Evolutionary conservation across 2,888 invertebrate genomes (phyloP), one percentile per base, ranked within the genome.

Genomic region (Drosophila fulvimacula): DNA sequence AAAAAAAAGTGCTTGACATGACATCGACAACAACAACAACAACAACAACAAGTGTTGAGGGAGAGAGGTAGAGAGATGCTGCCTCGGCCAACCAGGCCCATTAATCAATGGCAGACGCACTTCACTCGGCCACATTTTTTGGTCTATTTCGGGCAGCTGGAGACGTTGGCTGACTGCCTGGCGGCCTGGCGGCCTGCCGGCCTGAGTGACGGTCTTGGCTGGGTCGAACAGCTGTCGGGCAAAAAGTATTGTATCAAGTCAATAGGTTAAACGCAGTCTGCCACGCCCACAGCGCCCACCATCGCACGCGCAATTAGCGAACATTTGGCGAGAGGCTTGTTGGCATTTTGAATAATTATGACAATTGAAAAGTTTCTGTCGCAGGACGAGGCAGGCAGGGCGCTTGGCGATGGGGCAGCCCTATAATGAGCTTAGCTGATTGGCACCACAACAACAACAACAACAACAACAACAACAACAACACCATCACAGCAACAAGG

Each of bases 81-180:
- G 41, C 5, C 41, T 11, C 19, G 19, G 19, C 13, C 19, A 13
- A 21, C 13, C 41, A 27, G 56, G 82, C 69, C 73, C 87, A 90
- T 90, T 90, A 90, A 90, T 90, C 90, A 90, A 86, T 88, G 89
- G 73, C 82, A 79, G 76, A 76, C 72, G 76, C 69, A 73, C 69
- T 76, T 71, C 53, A 53, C 51, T 41, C 32, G 58, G 75, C 72
- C 67, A 52, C 65, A 66, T 52, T 42, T 46, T 73, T 61, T 32
- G 62, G 51, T 63, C 66, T 62, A 73, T 77, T 77, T 73, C 41
- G 41, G 57, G 57, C 48, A 17, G 52, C 30, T 10, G 30, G 30
- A 10, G 30, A 30, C 30, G 27, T 7, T 30, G 27, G 27, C 27
- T 30, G 27, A 7, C 27, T 30, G 27, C 6, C 27, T 30, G 27